Conservation (phyloP, 2,888 invertebrate species). For the Thecocarcelia acutangulata region DNA sequence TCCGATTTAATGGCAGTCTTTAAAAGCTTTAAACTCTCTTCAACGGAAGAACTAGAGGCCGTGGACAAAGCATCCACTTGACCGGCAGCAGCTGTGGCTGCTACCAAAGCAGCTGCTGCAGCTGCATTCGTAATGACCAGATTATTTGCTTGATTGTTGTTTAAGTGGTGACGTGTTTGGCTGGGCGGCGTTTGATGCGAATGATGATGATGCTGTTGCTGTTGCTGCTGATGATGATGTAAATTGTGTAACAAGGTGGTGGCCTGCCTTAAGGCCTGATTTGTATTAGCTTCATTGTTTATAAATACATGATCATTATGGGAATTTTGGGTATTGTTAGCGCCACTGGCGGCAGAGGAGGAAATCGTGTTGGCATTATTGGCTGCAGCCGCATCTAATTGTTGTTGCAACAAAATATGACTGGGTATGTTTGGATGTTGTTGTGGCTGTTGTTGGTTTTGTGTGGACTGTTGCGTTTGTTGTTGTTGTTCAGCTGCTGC, state of each 20-base stretch:
- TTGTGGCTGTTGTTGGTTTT: slow-evolving; percentile 68
- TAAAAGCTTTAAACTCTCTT: slow-evolving; percentile 78
- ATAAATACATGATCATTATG: slow-evolving; percentile 51
- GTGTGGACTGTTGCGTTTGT: slow-evolving; percentile 43
- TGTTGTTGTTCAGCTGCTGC: slow-evolving; percentile 71
- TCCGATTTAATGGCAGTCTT: slow-evolving; percentile 80
- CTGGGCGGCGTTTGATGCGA: slow-evolving; percentile 55
- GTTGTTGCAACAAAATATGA: slow-evolving; percentile 77
- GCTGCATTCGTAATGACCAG: slow-evolving; percentile 59
- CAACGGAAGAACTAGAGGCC: slow-evolving; percentile 69
- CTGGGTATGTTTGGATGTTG: slow-evolving; percentile 71
- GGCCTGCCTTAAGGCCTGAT: slow-evolving; percentile 51
- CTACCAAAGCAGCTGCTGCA: slow-evolving; percentile 37
- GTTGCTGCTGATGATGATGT: slow-evolving; percentile 57
- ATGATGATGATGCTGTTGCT: slow-evolving; percentile 51
- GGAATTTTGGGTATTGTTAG: slow-evolving; percentile 58
- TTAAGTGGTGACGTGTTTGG: slow-evolving; percentile 41
- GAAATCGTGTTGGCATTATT: slow-evolving; percentile 30
- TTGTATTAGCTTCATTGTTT: slow-evolving; percentile 36
- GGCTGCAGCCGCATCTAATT: slow-evolving; percentile 73
- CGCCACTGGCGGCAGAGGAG: slow-evolving; percentile 16
- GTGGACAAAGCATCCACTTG: slow-evolving; percentile 38
- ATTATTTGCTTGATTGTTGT: slow-evolving; percentile 52
- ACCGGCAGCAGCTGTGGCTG: slow-evolving; percentile 41
- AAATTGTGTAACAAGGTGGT: slow-evolving; percentile 34